These are phyloP conservation scores for Adoxophyes honmai DNA, from an alignment of 1,140 invertebrate genomes.

Conservation along the genomic window DNA sequence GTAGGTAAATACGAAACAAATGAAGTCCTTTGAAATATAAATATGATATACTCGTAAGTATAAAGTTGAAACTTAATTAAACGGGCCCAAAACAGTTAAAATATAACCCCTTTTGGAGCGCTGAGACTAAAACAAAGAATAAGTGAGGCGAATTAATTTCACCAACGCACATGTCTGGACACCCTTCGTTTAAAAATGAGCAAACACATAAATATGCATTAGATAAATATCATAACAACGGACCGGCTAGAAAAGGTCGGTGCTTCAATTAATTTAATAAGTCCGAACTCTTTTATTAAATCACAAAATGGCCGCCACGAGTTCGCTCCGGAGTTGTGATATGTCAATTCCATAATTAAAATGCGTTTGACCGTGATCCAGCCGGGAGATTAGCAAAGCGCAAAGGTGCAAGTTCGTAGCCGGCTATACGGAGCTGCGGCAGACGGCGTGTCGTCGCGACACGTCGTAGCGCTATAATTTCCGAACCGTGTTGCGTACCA, in stretches of 20 bases:
- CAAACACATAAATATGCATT: slow-evolving; percentile 75
- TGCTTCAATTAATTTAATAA: slow-evolving; percentile 63
- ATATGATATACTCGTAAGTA: no score
- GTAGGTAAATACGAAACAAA: no score
- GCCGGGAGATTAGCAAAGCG: slow-evolving; percentile 57
- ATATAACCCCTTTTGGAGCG: slow-evolving; percentile 7
- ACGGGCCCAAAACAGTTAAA: neutral
- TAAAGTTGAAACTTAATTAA: no score
- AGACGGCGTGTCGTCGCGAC: no score
- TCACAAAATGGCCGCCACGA: slow-evolving; percentile 49
- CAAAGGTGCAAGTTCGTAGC: no score
- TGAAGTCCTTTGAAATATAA: no score
- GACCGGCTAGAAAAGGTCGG: slow-evolving; percentile 47
- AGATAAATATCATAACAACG: slow-evolving; percentile 59
- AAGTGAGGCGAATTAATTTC: slow-evolving; percentile 38
- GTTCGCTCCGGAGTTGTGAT: slow-evolving; percentile 44
- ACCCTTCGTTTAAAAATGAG: slow-evolving; percentile 44
- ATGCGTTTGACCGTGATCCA: slow-evolving; percentile 68
- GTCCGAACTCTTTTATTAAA: slow-evolving; percentile 73
- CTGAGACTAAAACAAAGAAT: slow-evolving; percentile 9
- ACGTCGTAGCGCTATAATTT: no score
- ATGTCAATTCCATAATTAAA: slow-evolving; percentile 77
- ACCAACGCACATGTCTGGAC: slow-evolving; percentile 46
- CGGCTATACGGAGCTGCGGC: no score
- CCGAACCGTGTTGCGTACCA: no score